phyloP scores from a whole-genome alignment of 2,113 vertebrate species.

The Anhinga rufa region DNA sequence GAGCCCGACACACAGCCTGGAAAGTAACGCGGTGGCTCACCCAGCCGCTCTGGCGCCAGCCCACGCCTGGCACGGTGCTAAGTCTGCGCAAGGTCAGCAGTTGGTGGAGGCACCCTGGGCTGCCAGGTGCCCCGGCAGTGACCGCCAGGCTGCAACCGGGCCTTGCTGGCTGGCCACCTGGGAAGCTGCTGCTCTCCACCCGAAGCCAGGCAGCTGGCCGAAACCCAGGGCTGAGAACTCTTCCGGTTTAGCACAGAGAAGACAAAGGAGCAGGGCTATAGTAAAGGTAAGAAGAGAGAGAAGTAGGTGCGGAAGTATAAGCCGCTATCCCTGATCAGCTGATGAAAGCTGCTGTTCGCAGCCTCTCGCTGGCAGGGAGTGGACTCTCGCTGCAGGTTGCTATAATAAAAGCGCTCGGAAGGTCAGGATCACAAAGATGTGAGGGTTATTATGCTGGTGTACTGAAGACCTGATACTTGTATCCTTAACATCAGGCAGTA shows the following conservation, averaged over 20 bases:
- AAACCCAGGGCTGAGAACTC: not conserved
- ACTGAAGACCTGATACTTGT: not conserved
- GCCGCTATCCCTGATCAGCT: not conserved
- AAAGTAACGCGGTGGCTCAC: not conserved
- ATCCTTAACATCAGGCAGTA: not conserved
- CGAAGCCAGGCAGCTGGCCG: not conserved
- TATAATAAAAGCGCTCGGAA: not conserved
- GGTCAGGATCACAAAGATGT: not conserved
- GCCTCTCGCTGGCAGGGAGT: not conserved
- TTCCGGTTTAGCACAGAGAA: not conserved
- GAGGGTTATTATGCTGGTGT: not conserved
- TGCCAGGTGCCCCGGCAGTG: not conserved
- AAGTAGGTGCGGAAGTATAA: not conserved
- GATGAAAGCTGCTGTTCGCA: not conserved
- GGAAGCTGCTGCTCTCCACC: not conserved
- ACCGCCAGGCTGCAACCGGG: too few species aligned
- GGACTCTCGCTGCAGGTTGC: not conserved
- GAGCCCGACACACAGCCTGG: not conserved
- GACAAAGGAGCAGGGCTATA: not conserved
- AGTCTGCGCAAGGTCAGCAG: not conserved
- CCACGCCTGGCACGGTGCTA: accelerated
- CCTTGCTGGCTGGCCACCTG: not conserved
- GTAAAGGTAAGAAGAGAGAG: not conserved
- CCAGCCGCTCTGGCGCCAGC: not conserved
- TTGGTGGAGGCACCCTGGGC: not conserved